Conservation (phyloP, 2,113 vertebrate species). For the Tragelaphus strepsiceros region DNA sequence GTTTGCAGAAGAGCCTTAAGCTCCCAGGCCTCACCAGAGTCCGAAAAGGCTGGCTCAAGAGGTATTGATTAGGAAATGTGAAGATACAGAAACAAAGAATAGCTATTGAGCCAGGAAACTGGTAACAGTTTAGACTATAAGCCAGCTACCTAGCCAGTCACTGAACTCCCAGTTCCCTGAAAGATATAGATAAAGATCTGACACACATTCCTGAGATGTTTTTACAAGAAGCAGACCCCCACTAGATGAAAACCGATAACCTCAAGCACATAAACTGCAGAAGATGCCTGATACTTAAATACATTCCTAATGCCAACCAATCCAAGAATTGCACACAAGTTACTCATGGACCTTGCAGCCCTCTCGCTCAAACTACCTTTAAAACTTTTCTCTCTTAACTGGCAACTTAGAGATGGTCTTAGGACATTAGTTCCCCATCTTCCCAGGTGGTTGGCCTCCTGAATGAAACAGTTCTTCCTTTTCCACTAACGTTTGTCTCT, state of each 20-base stretch:
- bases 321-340: background rate
- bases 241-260: background rate
- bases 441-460: background rate
- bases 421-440: background rate
- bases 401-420: background rate
- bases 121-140: background rate
- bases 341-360: background rate
- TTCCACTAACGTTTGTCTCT: background rate
- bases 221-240: background rate
- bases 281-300: background rate
- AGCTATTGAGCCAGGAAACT: background rate
- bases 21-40: background rate
- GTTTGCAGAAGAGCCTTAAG: background rate
- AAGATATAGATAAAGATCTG: background rate
- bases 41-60: background rate
- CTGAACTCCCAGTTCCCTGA: background rate
- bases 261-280: background rate
- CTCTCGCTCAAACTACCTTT: background rate
- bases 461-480: background rate
- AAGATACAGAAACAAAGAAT: background rate
- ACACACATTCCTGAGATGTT: background rate
- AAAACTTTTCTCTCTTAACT: background rate
- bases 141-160: background rate
- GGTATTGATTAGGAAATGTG: background rate
- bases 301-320: background rate